Base-by-base conservation (phyloP, 2,113 vertebrate species). In the Forbesichthys agassizii region DNA sequence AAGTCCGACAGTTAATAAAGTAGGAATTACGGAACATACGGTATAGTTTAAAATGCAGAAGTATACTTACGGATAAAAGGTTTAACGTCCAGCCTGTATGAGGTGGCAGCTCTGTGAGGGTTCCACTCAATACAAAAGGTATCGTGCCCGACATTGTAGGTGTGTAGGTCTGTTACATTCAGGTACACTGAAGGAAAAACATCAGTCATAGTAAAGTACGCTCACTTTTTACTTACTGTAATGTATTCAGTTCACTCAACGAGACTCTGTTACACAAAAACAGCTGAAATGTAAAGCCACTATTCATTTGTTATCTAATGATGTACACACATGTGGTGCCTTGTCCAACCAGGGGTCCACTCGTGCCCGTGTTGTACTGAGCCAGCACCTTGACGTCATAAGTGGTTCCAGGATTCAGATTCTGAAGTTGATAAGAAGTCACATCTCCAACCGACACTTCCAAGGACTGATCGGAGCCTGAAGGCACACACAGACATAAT, bases 351-450 rank as follows among this genome's bases (percentile, higher is more conserved):
- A 99, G 88, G 61, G 96, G 94, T 58, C 74, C 84, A 33, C 98
- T 99, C 79, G 94, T 56, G 74, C 98, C 98, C 64, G 94, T 93
- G 79, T 94, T 94, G 64, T 99, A 99, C 84, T 96, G 94, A 48
- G 97, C 96, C 67, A 94, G 93, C 83, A 99, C 95, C 67, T 94
- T 92, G 71, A 99, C 88, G 48, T 98, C 96, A 0, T 99, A 99
- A 8, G 93, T 95, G 51, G 97, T 98, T 74, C 98, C 98, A 71
- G 96, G 95, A 65, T 93, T 90, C 62, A 99, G 93, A 80, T 97
- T 97, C 76, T 94, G 95, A 71, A 99, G 90, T 0, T 92, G 94
- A 70, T 98, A 90, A 36, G 96, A 92, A 18, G 94, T 97, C 64
- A 98, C 93, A 52, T 99, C 98, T 75, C 98, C 98, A 82, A 96